Percentiles rank a stretch among this genome's conserved stretches.
These are phyloP conservation scores for Volucella bombylans DNA, from an alignment of 2,888 invertebrate genomes.

Conservation along the genomic window DNA sequence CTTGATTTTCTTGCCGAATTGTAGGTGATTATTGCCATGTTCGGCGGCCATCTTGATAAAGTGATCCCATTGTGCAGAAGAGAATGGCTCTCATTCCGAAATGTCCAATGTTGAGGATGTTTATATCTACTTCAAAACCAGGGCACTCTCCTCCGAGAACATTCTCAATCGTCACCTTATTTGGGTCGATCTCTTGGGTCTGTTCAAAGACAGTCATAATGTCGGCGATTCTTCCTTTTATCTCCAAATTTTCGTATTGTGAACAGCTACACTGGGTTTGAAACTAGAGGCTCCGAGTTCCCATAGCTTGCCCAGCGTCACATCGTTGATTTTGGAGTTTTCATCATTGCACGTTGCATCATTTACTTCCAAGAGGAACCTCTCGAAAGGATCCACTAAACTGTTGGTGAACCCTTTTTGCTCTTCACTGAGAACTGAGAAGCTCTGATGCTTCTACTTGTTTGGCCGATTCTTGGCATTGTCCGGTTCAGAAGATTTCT, in stretches of 20 bases:
- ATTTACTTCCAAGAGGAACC: slow-evolving; percentile 92
- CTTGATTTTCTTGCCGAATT: slow-evolving; percentile 94
- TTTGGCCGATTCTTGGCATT: slow-evolving; percentile 81
- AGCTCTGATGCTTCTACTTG: no score
- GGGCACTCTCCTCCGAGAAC: slow-evolving; percentile 94
- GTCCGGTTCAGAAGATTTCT: slow-evolving; percentile 33
- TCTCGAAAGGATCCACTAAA: slow-evolving; percentile 91
- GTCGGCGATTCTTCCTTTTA: slow-evolving; percentile 96
- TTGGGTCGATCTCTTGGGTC: slow-evolving; percentile 88
- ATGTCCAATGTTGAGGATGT: slow-evolving; percentile 97
- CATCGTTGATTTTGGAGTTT: slow-evolving; percentile 88
- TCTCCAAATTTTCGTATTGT: slow-evolving; percentile 99
- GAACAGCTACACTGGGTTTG: slow-evolving; percentile 94
- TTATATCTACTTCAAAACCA: slow-evolving; percentile 96
- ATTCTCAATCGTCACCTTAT: slow-evolving; percentile 90
- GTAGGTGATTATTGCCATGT: slow-evolving; percentile 91
- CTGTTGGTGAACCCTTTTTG: slow-evolving; percentile 92
- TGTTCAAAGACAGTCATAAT: slow-evolving; percentile 99
- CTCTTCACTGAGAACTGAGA: slow-evolving; percentile 90
- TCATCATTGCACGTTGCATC: slow-evolving; percentile 94
- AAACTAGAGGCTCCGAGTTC: slow-evolving; percentile 96
- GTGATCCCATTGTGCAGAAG: slow-evolving; percentile 94
- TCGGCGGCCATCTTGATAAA: slow-evolving; percentile 94
- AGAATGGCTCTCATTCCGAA: slow-evolving; percentile 98
- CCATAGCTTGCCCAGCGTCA: slow-evolving; percentile 90